Evolutionary conservation across 2,888 invertebrate species (phyloP), one percentile per base, ranked within the genome.

Genomic region (Nephrocerus scutellatus): DNA sequence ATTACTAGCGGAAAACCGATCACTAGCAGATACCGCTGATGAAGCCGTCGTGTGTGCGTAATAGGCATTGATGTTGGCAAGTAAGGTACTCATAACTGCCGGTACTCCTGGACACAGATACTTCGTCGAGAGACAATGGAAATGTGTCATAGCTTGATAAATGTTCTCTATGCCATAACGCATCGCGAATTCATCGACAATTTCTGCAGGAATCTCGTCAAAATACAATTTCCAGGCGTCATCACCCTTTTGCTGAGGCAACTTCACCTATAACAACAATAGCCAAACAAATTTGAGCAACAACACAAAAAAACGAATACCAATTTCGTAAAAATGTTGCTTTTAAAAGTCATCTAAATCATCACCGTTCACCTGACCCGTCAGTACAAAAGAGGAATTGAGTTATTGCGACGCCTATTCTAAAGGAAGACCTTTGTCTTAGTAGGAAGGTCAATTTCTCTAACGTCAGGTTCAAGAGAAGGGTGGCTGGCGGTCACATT

Each of bases 181-280:
- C 96, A 98, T 98, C 4, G 97, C 96, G 70, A 98, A 98, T 68
- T 98, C 98, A 62, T 98, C 97, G 2, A 97, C 96, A 35, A 98
- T 92, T 66, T 98, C 98, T 63, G 98, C 95, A 2, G 93, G 92
- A 26, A 89, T 88, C 55, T 95, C 93, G 61, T 97, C 96, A 70
- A 97, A 99, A 72, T 98, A 99, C 19, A 97, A 80, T 70, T 97
- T 98, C 97, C 97, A 98, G 1, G 93, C 93, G 57, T 98, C 97
- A 58, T 97, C 97, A 26, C 95, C 96, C 67, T 90, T 88, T 15
- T 91, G 89, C 48, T 84, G 84, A 2, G 96, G 96, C 41, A 97
- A 71, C 46, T 83, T 90, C 3, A 68, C 67, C 68, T 67, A 35
- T 7, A 36, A n/a, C n/a, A n/a, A n/a, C n/a, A n/a, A n/a, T n/a